A percentile compares a stretch with the other conserved stretches of the same genome.
Conservation (phyloP, 2,113 vertebrate genomes). For the Carlito syrichta region DNA sequence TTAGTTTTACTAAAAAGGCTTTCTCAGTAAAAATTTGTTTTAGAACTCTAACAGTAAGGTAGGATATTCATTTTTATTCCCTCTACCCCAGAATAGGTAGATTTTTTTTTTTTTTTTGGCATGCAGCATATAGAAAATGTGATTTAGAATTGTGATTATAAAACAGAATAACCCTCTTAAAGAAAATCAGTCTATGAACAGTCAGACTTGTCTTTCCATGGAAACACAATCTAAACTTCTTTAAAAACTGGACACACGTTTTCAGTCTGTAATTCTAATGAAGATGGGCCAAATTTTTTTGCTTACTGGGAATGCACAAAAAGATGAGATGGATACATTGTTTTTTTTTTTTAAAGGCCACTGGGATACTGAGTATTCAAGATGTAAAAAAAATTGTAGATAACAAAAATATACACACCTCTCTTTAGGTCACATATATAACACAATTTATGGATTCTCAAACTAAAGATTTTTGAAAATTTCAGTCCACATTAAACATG, state of each 20-base stretch:
- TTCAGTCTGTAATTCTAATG: not conserved
- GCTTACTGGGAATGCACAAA: not conserved
- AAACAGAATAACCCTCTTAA: not conserved
- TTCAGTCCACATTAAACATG: not conserved
- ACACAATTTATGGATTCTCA: not conserved
- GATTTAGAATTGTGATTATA: not conserved
- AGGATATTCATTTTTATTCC: not conserved
- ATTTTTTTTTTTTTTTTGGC: slow-evolving; percentile 46
- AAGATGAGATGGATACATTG: not conserved
- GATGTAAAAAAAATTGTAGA: not conserved
- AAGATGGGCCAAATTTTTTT: not conserved
- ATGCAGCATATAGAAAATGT: slow-evolving; percentile 52
- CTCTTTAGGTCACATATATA: not conserved
- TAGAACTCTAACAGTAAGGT: not conserved
- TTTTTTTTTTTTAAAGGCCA: not conserved
- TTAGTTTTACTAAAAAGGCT: not conserved
- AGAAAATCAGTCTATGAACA: not conserved
- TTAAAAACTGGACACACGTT: not conserved
- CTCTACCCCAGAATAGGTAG: not conserved
- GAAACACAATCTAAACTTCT: not conserved
- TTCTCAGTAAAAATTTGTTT: not conserved
- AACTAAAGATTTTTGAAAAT: not conserved
- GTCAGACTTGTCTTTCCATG: not conserved
- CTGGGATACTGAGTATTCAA: not conserved
- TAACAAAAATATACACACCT: not conserved